Conservation (phyloP, 1,140 invertebrate genomes). For the Bombus ignitus region DNA sequence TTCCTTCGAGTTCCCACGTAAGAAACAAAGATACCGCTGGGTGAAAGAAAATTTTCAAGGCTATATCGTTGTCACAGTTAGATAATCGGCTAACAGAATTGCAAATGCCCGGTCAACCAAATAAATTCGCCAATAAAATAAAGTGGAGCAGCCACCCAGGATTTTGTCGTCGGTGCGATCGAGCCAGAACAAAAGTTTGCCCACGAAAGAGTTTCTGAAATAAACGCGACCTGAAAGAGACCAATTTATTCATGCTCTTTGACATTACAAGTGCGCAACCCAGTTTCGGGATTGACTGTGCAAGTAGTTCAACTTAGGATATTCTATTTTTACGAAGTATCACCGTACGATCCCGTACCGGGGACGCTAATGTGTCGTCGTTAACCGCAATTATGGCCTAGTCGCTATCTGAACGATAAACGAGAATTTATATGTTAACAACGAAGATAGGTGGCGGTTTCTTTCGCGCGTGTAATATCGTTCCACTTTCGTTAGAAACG, state of each 20-base stretch:
- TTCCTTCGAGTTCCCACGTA: too few species aligned
- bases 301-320: not conserved
- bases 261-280: slow-evolving; percentile 8
- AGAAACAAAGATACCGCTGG: too few species aligned
- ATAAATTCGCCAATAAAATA: not conserved
- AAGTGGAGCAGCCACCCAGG: not conserved
- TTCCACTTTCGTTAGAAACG: slow-evolving; percentile 28
- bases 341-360: not conserved
- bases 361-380: not conserved
- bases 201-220: not conserved
- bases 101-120: not conserved
- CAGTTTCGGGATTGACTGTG: slow-evolving; percentile 17
- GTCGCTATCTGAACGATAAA: slow-evolving; percentile 10
- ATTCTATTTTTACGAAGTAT: slow-evolving; percentile 11
- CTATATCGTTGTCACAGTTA: too few species aligned
- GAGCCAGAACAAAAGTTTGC: too few species aligned
- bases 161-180: not conserved
- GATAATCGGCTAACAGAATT: slow-evolving; percentile 21
- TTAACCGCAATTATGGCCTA: slow-evolving; percentile 41
- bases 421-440: slow-evolving; percentile 27
- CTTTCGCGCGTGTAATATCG: not conserved
- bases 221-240: not conserved
- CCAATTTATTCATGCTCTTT: slow-evolving; percentile 22
- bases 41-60: too few species aligned
- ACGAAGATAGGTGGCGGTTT: slow-evolving; percentile 17